A percentile compares a stretch with the other conserved stretches of the same genome.
These are phyloP conservation scores for Toxotes chatareus DNA, from an alignment of 2,113 vertebrate species.

Conservation along the genomic window DNA sequence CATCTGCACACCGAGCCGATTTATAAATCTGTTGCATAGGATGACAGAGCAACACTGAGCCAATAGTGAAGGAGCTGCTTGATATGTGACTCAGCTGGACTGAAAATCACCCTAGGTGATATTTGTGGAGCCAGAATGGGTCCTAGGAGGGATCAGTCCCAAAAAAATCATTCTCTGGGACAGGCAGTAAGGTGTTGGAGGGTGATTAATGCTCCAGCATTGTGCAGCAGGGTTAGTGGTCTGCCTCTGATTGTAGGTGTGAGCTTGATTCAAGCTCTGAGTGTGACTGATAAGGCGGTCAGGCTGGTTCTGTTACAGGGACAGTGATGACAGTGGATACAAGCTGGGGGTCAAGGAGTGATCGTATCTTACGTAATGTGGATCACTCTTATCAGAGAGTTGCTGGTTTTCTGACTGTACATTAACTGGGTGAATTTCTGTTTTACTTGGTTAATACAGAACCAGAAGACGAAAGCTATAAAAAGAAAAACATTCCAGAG, in stretches of 20 bases:
- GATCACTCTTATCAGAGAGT: slow-evolving; percentile 14
- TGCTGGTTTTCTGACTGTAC: not conserved
- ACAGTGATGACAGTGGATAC: slow-evolving; percentile 22
- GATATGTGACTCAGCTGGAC: slow-evolving; percentile 55
- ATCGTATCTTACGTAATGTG: slow-evolving; percentile 9
- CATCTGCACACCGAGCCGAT: slow-evolving; percentile 17
- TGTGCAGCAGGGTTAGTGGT: slow-evolving; percentile 29
- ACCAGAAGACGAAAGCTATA: not conserved
- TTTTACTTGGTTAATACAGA: not conserved
- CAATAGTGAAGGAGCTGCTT: slow-evolving; percentile 27
- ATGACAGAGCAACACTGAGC: not conserved
- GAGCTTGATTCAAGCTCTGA: slow-evolving; percentile 57
- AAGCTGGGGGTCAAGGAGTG: slow-evolving; percentile 22
- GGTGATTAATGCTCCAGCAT: slow-evolving; percentile 68
- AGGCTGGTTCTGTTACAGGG: slow-evolving; percentile 35
- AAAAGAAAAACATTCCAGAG: not conserved
- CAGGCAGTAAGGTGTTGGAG: slow-evolving; percentile 40
- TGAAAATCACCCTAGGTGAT: slow-evolving; percentile 54
- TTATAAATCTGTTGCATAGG: slow-evolving; percentile 35
- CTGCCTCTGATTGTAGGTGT: slow-evolving; percentile 51
- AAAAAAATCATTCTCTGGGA: slow-evolving; percentile 68
- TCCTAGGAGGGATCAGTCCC: slow-evolving; percentile 35
- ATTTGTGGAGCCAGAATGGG: slow-evolving; percentile 19
- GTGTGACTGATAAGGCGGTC: slow-evolving; percentile 66
- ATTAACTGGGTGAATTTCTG: not conserved